Conservation (phyloP, 2,113 vertebrate genomes). For the Atherinomorus stipes region DNA sequence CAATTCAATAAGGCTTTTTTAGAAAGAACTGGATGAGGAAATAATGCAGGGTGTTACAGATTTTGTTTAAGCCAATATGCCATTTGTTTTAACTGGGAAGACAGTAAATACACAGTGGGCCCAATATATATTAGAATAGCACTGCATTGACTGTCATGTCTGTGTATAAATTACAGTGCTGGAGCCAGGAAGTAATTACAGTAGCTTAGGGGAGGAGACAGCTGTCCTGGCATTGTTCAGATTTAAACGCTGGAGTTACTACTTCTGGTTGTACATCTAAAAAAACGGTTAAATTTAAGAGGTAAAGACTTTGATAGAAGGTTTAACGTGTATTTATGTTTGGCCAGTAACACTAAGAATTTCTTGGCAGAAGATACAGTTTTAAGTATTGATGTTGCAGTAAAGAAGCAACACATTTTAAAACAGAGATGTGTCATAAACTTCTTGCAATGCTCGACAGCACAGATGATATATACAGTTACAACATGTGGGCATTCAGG, state of each 20-base stretch:
- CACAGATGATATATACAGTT: no score
- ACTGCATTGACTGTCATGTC: not conserved
- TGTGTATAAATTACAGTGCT: not conserved
- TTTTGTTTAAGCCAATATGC: constrained; percentile 10
- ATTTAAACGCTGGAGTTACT: not conserved
- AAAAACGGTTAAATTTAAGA: not conserved
- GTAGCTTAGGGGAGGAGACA: not conserved
- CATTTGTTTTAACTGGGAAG: constrained; percentile 20
- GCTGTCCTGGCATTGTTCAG: not conserved
- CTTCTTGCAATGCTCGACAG: no score
- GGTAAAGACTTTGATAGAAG: not conserved
- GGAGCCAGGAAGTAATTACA: not conserved
- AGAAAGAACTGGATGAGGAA: constrained; percentile 33
- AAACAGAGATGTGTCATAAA: not conserved
- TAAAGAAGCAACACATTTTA: not conserved
- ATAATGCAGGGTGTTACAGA: constrained; percentile 30
- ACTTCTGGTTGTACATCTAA: not conserved
- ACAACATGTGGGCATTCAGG: no score
- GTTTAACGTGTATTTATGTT: not conserved
- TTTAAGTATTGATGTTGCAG: not conserved
- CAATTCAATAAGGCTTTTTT: constrained; percentile 48
- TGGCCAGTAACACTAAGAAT: not conserved
- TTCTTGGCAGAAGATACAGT: not conserved
- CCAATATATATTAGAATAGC: constrained; percentile 4
- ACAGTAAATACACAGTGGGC: constrained; percentile 20